Evolutionary conservation across 2,113 vertebrate species (phyloP).

Genomic region (Lophius piscatorius): DNA sequence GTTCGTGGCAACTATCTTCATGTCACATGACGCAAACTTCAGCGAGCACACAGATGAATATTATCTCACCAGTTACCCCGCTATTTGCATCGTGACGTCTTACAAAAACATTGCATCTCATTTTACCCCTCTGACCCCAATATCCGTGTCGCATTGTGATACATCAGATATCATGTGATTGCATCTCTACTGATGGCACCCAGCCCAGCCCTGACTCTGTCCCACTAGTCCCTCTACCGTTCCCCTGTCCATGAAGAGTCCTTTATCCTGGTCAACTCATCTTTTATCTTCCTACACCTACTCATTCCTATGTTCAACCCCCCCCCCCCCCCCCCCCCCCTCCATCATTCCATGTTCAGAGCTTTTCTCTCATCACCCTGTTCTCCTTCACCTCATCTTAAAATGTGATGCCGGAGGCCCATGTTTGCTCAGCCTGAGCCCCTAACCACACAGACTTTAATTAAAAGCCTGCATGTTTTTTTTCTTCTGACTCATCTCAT

Average conservation of each 20-base stretch:
- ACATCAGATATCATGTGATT: constrained; percentile 58
- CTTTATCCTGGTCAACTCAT: constrained; percentile 28
- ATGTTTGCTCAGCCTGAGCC: constrained; percentile 70
- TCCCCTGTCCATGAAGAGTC: constrained; percentile 9
- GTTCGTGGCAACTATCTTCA: constrained; percentile 33
- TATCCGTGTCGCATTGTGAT: constrained; percentile 67
- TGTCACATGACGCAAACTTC: constrained; percentile 7
- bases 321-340: neutral
- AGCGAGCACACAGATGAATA: no score
- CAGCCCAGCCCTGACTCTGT: neutral
- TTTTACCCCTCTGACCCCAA: constrained; percentile 35
- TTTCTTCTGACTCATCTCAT: constrained; percentile 29
- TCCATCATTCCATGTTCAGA: neutral
- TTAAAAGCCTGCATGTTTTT: constrained; percentile 71
- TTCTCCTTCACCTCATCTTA: constrained; percentile 52
- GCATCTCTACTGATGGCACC: constrained; percentile 33
- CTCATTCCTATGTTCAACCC: constrained; percentile 27
- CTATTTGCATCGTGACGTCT: constrained; percentile 45
- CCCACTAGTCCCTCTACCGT: constrained; percentile 41
- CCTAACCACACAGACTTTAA: constrained; percentile 72
- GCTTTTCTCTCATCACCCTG: constrained; percentile 28
- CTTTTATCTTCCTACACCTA: constrained; percentile 37
- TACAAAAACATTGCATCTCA: constrained; percentile 7
- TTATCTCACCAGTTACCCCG: constrained; percentile 13
- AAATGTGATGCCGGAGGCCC: constrained; percentile 62